Evolutionary conservation across 2,888 invertebrate genomes (phyloP), one percentile per base, ranked within the genome.

Genomic region (Scaptomyza parva): DNA sequence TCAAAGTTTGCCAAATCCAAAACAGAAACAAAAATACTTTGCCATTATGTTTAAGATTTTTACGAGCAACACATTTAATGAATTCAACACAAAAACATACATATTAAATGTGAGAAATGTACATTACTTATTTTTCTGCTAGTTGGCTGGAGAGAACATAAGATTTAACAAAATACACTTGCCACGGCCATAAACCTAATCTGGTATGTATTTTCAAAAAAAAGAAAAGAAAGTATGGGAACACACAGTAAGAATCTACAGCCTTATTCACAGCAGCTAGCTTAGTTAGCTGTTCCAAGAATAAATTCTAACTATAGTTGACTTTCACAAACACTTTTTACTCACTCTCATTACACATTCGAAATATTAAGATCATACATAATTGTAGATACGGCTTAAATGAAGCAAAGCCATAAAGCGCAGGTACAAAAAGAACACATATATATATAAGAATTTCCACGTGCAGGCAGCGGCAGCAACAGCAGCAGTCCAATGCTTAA

Each of bases 391-490:
- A 22, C 14, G 26, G 40, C 11, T 52, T 37, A 64, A 35, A 40
- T 51, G 44, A 48, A 37, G 64, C 47, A 48, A 65, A 65, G 66
- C 55, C 48, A 48, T 17, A 48, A 55, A 65, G 58, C 64, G 30
- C 7, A 44, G 30, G 30, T 37, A 45, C 35, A 35, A 52, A 55
- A 70, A 39, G n/a, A 43, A 24, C 48, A 33, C 39, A n/a, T 53
- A 74, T 20, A 28, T 55, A 50, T 70, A 35, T 51, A 54, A 55
- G 50, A 58, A 47, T 51, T 55, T 73, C 66, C 73, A 73, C 73
- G 73, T 73, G 73, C 73, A 76, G 45, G 47, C 69, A 41, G 43
- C 11, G n/a, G n/a, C n/a, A n/a, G n/a, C n/a, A n/a, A 2, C 9
- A 33, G 37, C 39, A 47, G 20, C 48, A 48, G 35, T 17, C 14